Evolutionary conservation across 2,888 invertebrate species (phyloP), one percentile per base, ranked within the genome.

Genomic region (Melipona beecheii): DNA sequence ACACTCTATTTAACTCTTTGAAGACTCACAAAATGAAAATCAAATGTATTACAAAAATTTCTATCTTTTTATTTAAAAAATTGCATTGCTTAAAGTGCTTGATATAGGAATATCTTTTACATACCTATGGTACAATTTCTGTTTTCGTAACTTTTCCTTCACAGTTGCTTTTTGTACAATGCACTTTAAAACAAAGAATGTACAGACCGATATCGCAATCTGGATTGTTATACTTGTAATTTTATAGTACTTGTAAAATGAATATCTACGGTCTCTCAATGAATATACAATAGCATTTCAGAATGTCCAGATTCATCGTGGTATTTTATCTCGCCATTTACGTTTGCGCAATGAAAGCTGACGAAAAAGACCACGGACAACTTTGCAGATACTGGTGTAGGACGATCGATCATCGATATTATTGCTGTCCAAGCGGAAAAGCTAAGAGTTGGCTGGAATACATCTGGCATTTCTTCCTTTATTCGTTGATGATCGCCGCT

Each of bases 361-460:
- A 58, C 27, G 50, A 6, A 27, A 73, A 52, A 19, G 21, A 5
- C 4, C 27, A 52, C 13, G 78, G 27, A 5, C 17, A 65, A 15
- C n/a, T 65, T 24, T 92, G 92, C 81, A 90, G 78, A 77, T 92
- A 92, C 68, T 92, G 92, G 92, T 92, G 92, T 75, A 91, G 81
- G 49, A 78, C 86, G 9, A 65, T 62, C 21, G 69, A 89, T 27
- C 74, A 84, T 72, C 86, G 64, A 49, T 92, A 91, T 65, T 92
- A 91, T 68, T 92, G 92, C 64, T 92, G 92, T 58, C 88, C 91
- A 9, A 84, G 58, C 24, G 90, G 88, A 66, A 84, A 85, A 66
- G 49, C 50, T 1, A 88, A 87, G 1, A 60, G 69, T 0, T 75
- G 71, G 69, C 36, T 73, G 24, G 75, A 81, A 36, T 43, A 79